phyloP scores from a whole-genome alignment of 2,797 vertebrate genomes.

The Craterocephalus amniculus region DNA sequence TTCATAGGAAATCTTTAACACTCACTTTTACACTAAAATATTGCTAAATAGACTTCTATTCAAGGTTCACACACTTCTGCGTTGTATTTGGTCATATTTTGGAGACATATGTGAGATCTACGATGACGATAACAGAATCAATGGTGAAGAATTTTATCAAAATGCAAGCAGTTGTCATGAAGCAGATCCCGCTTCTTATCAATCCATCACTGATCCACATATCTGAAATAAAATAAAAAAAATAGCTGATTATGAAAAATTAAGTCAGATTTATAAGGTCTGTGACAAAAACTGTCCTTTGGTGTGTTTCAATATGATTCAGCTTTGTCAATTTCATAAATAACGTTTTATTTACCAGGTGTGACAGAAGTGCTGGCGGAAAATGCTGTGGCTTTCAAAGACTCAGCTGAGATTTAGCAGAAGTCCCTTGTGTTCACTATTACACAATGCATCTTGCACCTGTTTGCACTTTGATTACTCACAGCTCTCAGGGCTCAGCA shows the following conservation, averaged over 20 bases:
- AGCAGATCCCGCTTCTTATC: too few relatives aligned
- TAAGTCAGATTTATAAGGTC: not conserved
- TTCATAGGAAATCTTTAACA: not conserved
- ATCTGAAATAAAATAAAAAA: not conserved
- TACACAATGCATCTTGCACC: not conserved
- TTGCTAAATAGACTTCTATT: not conserved
- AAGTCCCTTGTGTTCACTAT: not conserved
- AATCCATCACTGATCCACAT: not conserved
- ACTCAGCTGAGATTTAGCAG: constrained; percentile 10
- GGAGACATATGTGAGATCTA: not conserved
- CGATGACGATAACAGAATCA: not conserved
- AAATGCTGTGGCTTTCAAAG: not conserved
- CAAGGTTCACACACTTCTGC: not conserved
- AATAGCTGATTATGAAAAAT: too few relatives aligned
- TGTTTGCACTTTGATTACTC: constrained; percentile 4
- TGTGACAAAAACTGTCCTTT: not conserved
- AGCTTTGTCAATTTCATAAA: not conserved
- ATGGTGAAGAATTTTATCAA: not conserved
- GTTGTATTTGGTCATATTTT: not conserved
- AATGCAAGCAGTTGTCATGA: not conserved
- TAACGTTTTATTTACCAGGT: not conserved
- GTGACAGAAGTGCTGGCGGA: not conserved
- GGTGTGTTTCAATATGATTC: not conserved
- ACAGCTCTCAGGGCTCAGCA: not conserved
- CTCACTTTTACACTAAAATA: not conserved